A percentile compares a stretch with the other conserved stretches of the same genome.
Evolutionary conservation across 2,797 vertebrate genomes (phyloP).

Genomic region (Myotis pilosus): DNA sequence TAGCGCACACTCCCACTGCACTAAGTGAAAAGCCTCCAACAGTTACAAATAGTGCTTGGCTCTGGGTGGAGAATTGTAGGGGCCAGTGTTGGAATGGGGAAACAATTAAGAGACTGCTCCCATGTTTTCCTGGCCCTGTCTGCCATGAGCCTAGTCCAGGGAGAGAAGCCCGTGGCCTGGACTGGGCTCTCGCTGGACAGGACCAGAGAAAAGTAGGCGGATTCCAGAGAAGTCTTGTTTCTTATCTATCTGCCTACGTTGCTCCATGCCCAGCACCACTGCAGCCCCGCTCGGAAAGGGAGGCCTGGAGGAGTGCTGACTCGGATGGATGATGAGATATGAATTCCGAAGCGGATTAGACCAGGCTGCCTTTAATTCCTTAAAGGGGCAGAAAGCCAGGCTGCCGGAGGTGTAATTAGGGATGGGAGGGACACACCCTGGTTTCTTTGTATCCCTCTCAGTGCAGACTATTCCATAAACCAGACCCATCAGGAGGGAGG

Average conservation of each 20-base stretch:
- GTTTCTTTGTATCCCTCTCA: not conserved
- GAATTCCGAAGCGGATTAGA: not conserved
- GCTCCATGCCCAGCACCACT: accelerated
- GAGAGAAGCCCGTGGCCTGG: not conserved
- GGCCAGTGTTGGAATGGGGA: not conserved
- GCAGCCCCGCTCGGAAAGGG: not conserved
- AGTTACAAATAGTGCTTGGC: not conserved
- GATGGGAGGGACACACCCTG: not conserved
- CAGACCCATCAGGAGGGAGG: not conserved
- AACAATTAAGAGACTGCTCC: not conserved
- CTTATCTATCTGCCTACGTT: not conserved
- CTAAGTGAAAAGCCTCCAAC: not conserved
- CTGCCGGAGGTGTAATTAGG: not conserved
- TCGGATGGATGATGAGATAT: not conserved
- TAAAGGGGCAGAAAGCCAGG: not conserved
- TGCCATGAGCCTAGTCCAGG: not conserved
- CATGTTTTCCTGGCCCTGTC: not conserved
- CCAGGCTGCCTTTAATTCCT: not conserved
- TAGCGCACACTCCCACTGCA: not conserved
- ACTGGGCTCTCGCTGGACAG: not conserved
- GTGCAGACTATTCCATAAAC: not conserved
- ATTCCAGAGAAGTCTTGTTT: not conserved
- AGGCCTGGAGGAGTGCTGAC: accelerated
- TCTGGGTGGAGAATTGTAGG: not conserved
- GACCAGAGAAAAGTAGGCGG: not conserved